phyloP scores from a whole-genome alignment of 2,888 invertebrate genomes.

The Gnatocerus cornutus region DNA sequence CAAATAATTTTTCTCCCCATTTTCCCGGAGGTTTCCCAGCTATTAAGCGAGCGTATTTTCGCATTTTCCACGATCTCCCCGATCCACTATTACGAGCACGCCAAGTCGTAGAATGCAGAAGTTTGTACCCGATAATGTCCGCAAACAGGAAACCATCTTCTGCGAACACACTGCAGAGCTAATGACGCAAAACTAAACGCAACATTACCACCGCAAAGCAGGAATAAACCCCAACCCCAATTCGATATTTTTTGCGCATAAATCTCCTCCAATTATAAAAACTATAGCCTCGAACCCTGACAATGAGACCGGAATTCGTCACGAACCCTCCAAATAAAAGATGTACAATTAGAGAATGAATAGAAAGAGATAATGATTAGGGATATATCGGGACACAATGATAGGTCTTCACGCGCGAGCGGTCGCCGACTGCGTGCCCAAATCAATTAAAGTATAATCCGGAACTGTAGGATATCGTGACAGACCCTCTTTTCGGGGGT shows the following conservation, averaged over 20 bases:
- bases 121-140: slow-evolving; percentile 47
- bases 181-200: slow-evolving; percentile 61
- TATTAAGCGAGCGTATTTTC: background rate
- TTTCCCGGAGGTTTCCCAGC: background rate
- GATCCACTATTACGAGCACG: slow-evolving; percentile 38
- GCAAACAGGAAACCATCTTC: slow-evolving; percentile 63
- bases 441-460: slow-evolving; percentile 78
- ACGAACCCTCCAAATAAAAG: slow-evolving; percentile 62
- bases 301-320: slow-evolving; percentile 15
- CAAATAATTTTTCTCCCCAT: no score
- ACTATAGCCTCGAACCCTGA: slow-evolving; percentile 6
- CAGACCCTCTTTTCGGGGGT: slow-evolving; percentile 59
- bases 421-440: slow-evolving; percentile 70
- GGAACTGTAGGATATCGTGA: slow-evolving; percentile 71
- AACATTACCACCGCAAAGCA: slow-evolving; percentile 39
- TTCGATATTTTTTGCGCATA: slow-evolving; percentile 29
- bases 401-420: slow-evolving; percentile 70
- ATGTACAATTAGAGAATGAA: slow-evolving; percentile 69
- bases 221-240: slow-evolving; percentile 14
- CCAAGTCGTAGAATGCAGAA: slow-evolving; percentile 49
- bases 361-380: slow-evolving; percentile 70
- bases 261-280: slow-evolving; percentile 43
- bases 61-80: slow-evolving; percentile 3
- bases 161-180: slow-evolving; percentile 58
- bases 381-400: slow-evolving; percentile 70